Conservation (phyloP, 1,140 invertebrate species). For the Wasmannia auropunctata region DNA sequence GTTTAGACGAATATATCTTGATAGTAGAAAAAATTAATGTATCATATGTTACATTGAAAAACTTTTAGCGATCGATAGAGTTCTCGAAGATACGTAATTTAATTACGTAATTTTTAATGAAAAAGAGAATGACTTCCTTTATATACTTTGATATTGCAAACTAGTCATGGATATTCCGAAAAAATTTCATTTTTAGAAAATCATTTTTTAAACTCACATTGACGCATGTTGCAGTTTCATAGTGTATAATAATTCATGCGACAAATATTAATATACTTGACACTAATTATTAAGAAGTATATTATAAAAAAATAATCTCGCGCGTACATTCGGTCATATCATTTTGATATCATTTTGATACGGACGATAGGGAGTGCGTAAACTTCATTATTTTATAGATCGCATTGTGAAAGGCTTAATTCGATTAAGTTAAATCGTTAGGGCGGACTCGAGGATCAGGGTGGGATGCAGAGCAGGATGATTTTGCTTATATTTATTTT, state of each 20-base stretch:
- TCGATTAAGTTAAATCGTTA: not conserved
- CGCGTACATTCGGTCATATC: not conserved
- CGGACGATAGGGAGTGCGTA: not conserved
- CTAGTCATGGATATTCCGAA: slow-evolving; percentile 2
- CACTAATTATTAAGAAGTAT: not conserved
- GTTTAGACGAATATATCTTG: slow-evolving; percentile 1
- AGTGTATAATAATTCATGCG: not conserved
- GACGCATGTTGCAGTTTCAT: not conserved
- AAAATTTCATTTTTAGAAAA: slow-evolving; percentile 12
- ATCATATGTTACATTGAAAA: not conserved
- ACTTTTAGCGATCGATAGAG: not conserved
- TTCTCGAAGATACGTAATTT: not conserved
- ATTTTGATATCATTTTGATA: slow-evolving; percentile 22
- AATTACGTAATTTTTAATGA: not conserved
- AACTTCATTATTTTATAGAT: not conserved
- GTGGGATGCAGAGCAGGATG: not conserved
- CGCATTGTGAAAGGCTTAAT: not conserved
- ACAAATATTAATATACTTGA: not conserved
- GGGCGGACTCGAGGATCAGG: not conserved
- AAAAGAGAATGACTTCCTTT: not conserved
- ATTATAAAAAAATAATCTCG: not conserved
- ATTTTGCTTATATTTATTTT: slow-evolving; percentile 23
- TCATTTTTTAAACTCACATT: not conserved
- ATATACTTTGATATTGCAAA: slow-evolving; percentile 29
- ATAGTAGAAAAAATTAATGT: not conserved